A percentile compares a stretch with the other conserved stretches of the same genome.
These are phyloP conservation scores for Ranitomeya imitator DNA, from an alignment of 2,113 vertebrate species.

Conservation along the genomic window DNA sequence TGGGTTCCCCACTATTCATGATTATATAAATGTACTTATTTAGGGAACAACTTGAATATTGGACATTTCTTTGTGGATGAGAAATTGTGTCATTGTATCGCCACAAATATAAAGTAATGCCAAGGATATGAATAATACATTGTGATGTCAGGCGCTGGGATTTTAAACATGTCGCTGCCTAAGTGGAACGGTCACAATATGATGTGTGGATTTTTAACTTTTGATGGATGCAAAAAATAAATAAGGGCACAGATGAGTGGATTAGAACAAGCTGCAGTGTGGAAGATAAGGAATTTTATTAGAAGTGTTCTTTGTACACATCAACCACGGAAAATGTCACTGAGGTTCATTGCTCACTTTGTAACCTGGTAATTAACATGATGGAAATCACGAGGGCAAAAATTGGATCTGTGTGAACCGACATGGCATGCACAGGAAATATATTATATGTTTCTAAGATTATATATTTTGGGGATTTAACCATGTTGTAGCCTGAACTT, in stretches of 20 bases:
- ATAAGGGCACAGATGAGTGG: conserved; percentile 49
- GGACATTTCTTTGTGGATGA: not conserved
- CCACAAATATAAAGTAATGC: not conserved
- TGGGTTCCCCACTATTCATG: too few relatives aligned
- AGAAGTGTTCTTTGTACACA: conserved; percentile 57
- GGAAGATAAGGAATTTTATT: conserved; percentile 54
- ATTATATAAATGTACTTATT: not conserved
- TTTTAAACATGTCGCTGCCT: conserved; percentile 11
- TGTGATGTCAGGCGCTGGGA: not conserved
- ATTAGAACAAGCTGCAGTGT: conserved; percentile 55
- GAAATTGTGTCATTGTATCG: not conserved
- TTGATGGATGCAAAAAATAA: conserved; percentile 43
- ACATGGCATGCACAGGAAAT: not conserved
- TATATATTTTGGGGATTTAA: not conserved
- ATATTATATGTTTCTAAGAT: not conserved
- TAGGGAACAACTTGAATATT: not conserved
- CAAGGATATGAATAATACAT: not conserved
- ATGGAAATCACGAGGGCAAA: conserved; percentile 41
- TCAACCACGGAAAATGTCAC: conserved; percentile 54
- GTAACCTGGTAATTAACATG: conserved; percentile 50
- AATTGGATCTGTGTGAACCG: conserved; percentile 10
- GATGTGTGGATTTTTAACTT: conserved; percentile 18
- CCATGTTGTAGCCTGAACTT: not conserved
- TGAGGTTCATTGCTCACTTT: conserved; percentile 49
- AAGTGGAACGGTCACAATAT: conserved; percentile 18